These are phyloP conservation scores for Tipula confusa DNA, from an alignment of 2,888 invertebrate species.

Conservation along the genomic window DNA sequence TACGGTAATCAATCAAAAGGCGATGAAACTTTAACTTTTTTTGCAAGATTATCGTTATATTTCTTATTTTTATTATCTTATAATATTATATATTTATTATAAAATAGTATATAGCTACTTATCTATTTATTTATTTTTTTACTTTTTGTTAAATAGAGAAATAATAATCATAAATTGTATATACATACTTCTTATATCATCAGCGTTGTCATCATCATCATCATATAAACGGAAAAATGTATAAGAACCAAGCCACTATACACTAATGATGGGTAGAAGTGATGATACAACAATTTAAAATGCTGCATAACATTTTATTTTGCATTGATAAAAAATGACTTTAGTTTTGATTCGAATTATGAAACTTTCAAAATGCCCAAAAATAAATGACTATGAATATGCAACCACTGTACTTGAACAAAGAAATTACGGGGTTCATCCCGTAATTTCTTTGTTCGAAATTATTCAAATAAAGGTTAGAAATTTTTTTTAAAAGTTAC, in stretches of 20 bases:
- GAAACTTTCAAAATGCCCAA: too few species aligned
- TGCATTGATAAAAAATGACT: too few species aligned
- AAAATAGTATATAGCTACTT: too few species aligned
- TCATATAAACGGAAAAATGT: background rate
- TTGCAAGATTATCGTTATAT: background rate
- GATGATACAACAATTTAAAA: slow-evolving; percentile 8
- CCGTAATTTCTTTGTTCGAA: too few species aligned
- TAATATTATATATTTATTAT: background rate
- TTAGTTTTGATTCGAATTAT: too few species aligned
- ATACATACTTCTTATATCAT: background rate
- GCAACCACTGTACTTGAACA: too few species aligned
- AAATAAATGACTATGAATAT: too few species aligned
- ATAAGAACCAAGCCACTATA: background rate
- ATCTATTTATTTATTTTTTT: background rate
- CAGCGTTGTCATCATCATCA: too few species aligned
- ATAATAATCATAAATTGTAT: background rate
- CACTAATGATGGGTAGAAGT: background rate
- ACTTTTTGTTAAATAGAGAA: background rate
- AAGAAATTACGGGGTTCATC: too few species aligned
- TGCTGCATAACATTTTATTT: background rate
- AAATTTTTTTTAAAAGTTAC: too few species aligned
- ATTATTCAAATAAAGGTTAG: too few species aligned
- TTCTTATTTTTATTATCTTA: background rate
- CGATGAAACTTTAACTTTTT: background rate
- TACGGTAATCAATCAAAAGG: background rate